Percentiles rank a stretch among this genome's conserved stretches.
phyloP scores from a whole-genome alignment of 2,113 vertebrate species.

The Todiramphus chloris region DNA sequence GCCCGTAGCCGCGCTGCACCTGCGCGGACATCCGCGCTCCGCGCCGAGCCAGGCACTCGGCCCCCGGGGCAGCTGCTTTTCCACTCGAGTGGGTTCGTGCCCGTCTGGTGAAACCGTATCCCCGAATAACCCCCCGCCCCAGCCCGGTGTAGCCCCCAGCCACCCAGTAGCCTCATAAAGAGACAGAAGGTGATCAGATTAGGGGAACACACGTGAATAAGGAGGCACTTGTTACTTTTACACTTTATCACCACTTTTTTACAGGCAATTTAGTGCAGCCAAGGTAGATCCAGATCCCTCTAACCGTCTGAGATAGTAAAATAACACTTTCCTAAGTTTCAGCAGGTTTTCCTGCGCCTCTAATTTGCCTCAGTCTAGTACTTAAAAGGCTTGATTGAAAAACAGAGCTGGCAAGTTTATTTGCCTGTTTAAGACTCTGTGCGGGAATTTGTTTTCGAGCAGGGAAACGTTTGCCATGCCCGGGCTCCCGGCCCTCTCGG shows the following conservation, averaged over 20 bases:
- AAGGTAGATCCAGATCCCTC: constrained; percentile 41
- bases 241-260: constrained; percentile 65
- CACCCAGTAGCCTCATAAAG: constrained; percentile 73
- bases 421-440: constrained; percentile 66
- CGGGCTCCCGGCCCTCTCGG: constrained; percentile 40
- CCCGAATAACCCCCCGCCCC: constrained; percentile 50
- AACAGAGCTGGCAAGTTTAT: constrained; percentile 60
- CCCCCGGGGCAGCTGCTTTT: background rate
- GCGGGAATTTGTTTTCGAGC: constrained; percentile 66
- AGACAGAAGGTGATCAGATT: constrained; percentile 56
- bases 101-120: background rate
- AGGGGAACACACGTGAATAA: constrained; percentile 54
- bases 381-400: constrained; percentile 53
- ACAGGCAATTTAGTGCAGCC: constrained; percentile 54
- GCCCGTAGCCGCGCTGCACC: constrained; percentile 9
- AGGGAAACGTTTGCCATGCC: constrained; percentile 17
- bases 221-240: constrained; percentile 68
- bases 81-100: background rate
- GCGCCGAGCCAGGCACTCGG: background rate
- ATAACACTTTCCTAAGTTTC: constrained; percentile 47
- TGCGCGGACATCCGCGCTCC: background rate
- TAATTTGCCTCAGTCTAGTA: constrained; percentile 26
- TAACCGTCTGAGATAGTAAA: constrained; percentile 51
- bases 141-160: constrained; percentile 25
- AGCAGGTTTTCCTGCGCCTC: constrained; percentile 21